Evolutionary conservation across 2,113 vertebrate genomes (phyloP).

Genomic region (Canis aureus): DNA sequence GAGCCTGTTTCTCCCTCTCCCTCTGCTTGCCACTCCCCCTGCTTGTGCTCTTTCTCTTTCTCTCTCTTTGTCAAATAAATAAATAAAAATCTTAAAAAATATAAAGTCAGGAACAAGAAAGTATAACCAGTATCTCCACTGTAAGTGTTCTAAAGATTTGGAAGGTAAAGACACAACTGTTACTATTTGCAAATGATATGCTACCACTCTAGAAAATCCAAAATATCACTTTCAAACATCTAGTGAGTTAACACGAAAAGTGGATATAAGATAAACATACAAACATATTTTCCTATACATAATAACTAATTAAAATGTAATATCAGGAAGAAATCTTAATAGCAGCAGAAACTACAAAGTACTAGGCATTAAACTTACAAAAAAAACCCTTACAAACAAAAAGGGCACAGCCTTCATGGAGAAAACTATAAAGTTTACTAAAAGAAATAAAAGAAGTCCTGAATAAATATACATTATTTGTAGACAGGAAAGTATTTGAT

Average conservation of each 20-base stretch:
- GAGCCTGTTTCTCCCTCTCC: too few relatives aligned
- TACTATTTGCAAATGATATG: not conserved
- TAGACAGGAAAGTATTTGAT: not conserved
- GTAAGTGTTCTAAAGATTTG: slow-evolving; percentile 10
- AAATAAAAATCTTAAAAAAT: too few relatives aligned
- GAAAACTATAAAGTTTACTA: not conserved
- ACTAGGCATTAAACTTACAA: not conserved
- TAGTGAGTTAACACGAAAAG: slow-evolving; percentile 1
- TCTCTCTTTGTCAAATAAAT: too few relatives aligned
- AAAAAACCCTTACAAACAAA: not conserved
- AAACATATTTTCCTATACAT: slow-evolving; percentile 22
- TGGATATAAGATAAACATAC: not conserved
- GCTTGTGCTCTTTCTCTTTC: too few relatives aligned
- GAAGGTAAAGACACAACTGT: not conserved
- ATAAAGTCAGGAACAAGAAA: not conserved
- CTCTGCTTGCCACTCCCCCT: too few relatives aligned
- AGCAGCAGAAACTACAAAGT: not conserved
- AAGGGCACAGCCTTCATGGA: not conserved
- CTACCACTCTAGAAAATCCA: not conserved
- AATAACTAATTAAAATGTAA: slow-evolving; percentile 51
- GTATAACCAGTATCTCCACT: not conserved
- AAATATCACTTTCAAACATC: not conserved
- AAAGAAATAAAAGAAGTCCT: not conserved
- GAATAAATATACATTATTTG: not conserved
- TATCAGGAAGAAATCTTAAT: not conserved